Evolutionary conservation across 2,888 invertebrate genomes (phyloP).

Genomic region (Coenonympha arcania): DNA sequence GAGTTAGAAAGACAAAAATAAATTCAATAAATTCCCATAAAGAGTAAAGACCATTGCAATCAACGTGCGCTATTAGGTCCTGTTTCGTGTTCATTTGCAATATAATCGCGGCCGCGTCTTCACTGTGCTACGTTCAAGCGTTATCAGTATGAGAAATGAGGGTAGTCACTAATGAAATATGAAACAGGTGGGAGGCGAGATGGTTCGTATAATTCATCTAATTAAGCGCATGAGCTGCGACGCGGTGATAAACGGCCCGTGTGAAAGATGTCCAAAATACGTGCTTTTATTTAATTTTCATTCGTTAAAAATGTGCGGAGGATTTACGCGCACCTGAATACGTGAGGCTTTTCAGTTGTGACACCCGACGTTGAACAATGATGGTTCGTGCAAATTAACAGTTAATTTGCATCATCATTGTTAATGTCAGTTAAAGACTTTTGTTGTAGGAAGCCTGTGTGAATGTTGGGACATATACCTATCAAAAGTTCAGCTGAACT

Average conservation of each 20-base stretch:
- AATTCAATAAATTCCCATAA: no score
- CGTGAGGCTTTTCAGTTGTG: neutral
- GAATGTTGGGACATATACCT: no score
- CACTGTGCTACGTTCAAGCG: neutral
- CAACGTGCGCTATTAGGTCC: no score
- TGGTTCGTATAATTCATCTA: slow-evolving; percentile 36
- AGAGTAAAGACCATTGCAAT: no score
- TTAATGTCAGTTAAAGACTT: no score
- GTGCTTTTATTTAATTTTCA: slow-evolving; percentile 12
- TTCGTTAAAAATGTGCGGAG: slow-evolving; percentile 7
- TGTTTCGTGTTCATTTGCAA: neutral
- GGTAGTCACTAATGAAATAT: slow-evolving; percentile 29
- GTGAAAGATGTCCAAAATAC: slow-evolving; percentile 13
- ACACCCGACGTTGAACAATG: neutral
- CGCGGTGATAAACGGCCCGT: slow-evolving; percentile 27
- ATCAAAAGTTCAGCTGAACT: no score
- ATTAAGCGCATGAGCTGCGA: slow-evolving; percentile 30
- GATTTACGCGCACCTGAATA: slow-evolving; percentile 6
- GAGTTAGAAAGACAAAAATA: no score
- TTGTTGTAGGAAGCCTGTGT: no score
- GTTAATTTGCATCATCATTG: neutral
- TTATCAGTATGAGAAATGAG: slow-evolving; percentile 27
- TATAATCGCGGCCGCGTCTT: neutral
- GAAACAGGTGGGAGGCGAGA: slow-evolving; percentile 30
- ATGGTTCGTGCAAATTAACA: neutral